These are phyloP conservation scores for Aurelia sp. DNA, from an alignment of 30 jellyfish, hydroid and myxozoan species.

Conservation along the genomic window DNA sequence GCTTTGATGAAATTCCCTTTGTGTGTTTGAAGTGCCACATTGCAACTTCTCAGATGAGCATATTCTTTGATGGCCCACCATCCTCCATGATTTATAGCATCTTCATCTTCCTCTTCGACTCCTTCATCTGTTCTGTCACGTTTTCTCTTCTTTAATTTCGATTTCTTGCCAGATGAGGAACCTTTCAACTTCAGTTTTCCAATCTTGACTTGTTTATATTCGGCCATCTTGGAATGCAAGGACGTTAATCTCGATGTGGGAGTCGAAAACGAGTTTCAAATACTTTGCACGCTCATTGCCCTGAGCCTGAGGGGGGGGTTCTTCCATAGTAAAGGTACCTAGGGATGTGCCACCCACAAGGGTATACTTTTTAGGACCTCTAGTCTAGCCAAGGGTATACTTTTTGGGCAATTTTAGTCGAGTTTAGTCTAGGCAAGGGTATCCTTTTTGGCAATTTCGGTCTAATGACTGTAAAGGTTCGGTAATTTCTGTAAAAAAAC, in stretches of 20 bases:
- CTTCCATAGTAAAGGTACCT: no score
- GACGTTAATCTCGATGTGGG: background rate
- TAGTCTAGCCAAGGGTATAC: no score
- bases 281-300: no score
- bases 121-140: conserved; percentile 37
- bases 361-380: no score
- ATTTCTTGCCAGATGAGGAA: conserved; percentile 43
- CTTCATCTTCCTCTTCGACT: conserved; percentile 74
- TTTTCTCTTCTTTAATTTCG: conserved; percentile 51
- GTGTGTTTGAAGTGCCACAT: conserved; percentile 74
- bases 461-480: no score
- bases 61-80: conserved; percentile 94
- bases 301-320: no score
- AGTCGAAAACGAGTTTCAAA: no score
- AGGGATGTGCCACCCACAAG: no score
- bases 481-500: no score
- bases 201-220: conserved; percentile 86
- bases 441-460: no score
- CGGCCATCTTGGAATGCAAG: conserved; percentile 55
- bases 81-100: conserved; percentile 89
- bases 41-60: conserved; percentile 77
- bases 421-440: no score
- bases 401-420: no score
- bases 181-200: conserved; percentile 92
- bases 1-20: conserved; percentile 76